These are phyloP conservation scores for Chrysolina haemoptera DNA, from an alignment of 2,888 invertebrate species.

Conservation along the genomic window DNA sequence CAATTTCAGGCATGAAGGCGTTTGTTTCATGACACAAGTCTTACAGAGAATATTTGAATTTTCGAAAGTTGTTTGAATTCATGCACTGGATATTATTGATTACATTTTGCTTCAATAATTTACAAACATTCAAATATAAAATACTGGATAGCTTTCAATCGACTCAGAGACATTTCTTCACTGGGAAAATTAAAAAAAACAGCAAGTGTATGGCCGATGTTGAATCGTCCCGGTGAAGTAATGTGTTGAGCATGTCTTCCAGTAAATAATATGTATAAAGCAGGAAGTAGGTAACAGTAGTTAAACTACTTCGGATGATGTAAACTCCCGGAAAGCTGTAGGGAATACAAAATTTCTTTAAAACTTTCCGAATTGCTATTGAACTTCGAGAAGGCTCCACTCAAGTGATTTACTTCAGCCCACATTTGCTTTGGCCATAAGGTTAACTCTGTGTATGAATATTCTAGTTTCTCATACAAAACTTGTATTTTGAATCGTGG, in stretches of 20 bases:
- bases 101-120: too few relatives aligned
- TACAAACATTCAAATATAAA: too few relatives aligned
- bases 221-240: conserved; percentile 22
- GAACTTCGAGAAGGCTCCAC: conserved; percentile 57
- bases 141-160: conserved; percentile 1
- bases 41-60: too few relatives aligned
- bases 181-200: conserved; percentile 12
- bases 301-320: conserved; percentile 64
- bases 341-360: conserved; percentile 68
- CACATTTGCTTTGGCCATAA: conserved; percentile 57
- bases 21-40: too few relatives aligned
- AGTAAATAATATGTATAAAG: conserved; percentile 55
- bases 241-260: conserved; percentile 40
- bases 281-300: conserved; percentile 57
- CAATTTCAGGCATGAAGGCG: too few relatives aligned
- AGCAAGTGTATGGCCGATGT: conserved; percentile 34
- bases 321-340: conserved; percentile 63
- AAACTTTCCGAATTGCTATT: conserved; percentile 64
- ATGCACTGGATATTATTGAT: too few relatives aligned
- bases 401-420: conserved; percentile 57
- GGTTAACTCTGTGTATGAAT: conserved; percentile 47
- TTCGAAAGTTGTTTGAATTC: too few relatives aligned
- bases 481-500: background rate
- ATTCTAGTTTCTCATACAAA: conserved; percentile 16
- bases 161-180: conserved; percentile 33